A percentile compares a stretch with the other conserved stretches of the same genome.
These are phyloP conservation scores for Hydrocynus forskahlii DNA, from an alignment of 2,797 vertebrate genomes.

Conservation along the genomic window DNA sequence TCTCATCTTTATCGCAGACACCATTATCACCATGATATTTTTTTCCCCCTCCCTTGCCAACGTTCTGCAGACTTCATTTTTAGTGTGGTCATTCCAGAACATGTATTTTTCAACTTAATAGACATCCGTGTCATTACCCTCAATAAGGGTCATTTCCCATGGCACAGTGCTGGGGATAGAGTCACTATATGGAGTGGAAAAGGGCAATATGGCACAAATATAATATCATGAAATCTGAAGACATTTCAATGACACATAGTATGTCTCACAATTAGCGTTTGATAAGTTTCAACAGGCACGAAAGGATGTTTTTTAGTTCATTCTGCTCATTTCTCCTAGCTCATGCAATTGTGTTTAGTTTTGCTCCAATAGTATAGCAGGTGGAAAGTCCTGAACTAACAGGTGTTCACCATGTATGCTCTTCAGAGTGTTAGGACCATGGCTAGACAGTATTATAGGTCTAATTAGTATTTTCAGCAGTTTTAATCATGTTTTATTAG, in stretches of 20 bases:
- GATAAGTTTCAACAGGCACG: not conserved
- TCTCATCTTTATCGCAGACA: slow-evolving; percentile 48
- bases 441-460: too few relatives aligned
- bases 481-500: too few relatives aligned
- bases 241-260: not conserved
- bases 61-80: slow-evolving; percentile 49
- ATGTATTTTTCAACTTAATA: slow-evolving; percentile 46
- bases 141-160: slow-evolving; percentile 54
- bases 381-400: too few relatives aligned
- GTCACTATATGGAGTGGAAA: not conserved
- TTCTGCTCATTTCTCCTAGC: too few relatives aligned
- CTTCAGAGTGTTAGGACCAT: too few relatives aligned
- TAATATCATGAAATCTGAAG: not conserved
- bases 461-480: too few relatives aligned
- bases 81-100: slow-evolving; percentile 51
- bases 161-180: slow-evolving; percentile 11
- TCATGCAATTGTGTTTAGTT: too few relatives aligned
- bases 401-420: too few relatives aligned
- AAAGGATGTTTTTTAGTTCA: too few relatives aligned
- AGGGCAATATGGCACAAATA: not conserved
- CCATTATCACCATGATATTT: slow-evolving; percentile 48
- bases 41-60: slow-evolving; percentile 39
- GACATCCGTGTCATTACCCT: slow-evolving; percentile 53
- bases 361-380: too few relatives aligned
- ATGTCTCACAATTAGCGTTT: not conserved